A percentile compares a stretch with the other conserved stretches of the same genome.
phyloP scores from a whole-genome alignment of 2,888 invertebrate genomes.

The Acronicta psi region DNA sequence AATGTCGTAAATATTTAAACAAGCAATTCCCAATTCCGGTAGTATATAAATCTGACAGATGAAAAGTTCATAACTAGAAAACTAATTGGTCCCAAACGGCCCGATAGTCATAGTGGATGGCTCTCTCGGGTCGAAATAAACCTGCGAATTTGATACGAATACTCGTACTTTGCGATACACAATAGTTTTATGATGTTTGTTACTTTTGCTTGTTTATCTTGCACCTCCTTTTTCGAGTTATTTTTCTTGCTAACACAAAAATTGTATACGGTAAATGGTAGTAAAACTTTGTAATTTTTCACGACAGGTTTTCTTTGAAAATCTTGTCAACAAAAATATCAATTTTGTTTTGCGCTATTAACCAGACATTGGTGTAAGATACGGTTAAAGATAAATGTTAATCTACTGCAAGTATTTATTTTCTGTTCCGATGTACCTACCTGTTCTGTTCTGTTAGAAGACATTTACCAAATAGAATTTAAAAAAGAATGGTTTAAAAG shows the following conservation, averaged over 20 bases:
- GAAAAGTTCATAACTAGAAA: slow-evolving; percentile 80
- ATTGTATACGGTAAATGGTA: slow-evolving; percentile 4
- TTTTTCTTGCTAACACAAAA: slow-evolving; percentile 3
- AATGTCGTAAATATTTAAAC: slow-evolving; percentile 57
- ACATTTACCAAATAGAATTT: slow-evolving; percentile 1
- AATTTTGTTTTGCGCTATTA: too few species aligned
- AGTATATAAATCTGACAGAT: slow-evolving; percentile 69
- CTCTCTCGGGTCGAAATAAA: slow-evolving; percentile 63
- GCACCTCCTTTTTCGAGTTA: slow-evolving; percentile 8
- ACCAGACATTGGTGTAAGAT: too few species aligned
- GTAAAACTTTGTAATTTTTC: background rate
- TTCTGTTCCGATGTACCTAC: background rate
- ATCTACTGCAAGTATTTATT: background rate
- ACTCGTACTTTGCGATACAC: slow-evolving; percentile 38
- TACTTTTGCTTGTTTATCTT: slow-evolving; percentile 14
- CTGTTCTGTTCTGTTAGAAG: too few species aligned
- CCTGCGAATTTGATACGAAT: slow-evolving; percentile 49
- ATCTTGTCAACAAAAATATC: too few species aligned
- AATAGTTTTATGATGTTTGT: slow-evolving; percentile 23
- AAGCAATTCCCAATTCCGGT: slow-evolving; percentile 59
- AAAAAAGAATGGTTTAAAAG: background rate
- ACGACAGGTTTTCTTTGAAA: too few species aligned
- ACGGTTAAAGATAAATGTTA: too few species aligned
- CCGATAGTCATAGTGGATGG: slow-evolving; percentile 73
- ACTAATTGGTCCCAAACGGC: slow-evolving; percentile 77